A percentile compares a stretch with the other conserved stretches of the same genome.
phyloP scores from a whole-genome alignment of 2,797 vertebrate species.

The Myotis vivesi region DNA sequence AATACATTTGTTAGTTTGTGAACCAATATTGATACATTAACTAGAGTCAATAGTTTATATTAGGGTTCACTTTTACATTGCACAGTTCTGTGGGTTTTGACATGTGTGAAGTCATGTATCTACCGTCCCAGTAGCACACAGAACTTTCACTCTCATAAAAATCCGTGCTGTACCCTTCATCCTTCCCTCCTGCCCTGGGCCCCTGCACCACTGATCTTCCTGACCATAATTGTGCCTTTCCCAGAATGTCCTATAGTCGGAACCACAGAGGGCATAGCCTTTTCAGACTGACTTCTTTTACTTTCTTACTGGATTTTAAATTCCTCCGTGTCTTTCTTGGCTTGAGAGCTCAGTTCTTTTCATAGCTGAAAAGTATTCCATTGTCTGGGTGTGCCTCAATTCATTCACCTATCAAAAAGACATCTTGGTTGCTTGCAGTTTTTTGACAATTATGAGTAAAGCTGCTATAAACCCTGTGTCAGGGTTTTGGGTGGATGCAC shows the following conservation, averaged over 20 bases:
- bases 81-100: not conserved
- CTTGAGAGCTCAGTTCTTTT: not conserved
- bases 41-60: not conserved
- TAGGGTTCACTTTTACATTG: not conserved
- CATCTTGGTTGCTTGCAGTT: not conserved
- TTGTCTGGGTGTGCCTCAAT: not conserved
- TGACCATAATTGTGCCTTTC: not conserved
- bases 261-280: not conserved
- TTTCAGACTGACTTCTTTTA: not conserved
- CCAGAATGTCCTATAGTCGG: not conserved
- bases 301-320: not conserved
- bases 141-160: not conserved
- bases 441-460: not conserved
- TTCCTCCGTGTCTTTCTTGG: not conserved
- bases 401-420: not conserved
- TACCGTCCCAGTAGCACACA: not conserved
- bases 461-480: not conserved
- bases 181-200: not conserved
- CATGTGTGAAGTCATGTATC: not conserved
- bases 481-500: not conserved
- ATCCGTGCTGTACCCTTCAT: not conserved
- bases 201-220: not conserved
- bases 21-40: not conserved
- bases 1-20: not conserved
- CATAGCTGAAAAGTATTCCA: not conserved